phyloP scores from a whole-genome alignment of 2,113 vertebrate genomes.

The Festucalex cinctus region DNA sequence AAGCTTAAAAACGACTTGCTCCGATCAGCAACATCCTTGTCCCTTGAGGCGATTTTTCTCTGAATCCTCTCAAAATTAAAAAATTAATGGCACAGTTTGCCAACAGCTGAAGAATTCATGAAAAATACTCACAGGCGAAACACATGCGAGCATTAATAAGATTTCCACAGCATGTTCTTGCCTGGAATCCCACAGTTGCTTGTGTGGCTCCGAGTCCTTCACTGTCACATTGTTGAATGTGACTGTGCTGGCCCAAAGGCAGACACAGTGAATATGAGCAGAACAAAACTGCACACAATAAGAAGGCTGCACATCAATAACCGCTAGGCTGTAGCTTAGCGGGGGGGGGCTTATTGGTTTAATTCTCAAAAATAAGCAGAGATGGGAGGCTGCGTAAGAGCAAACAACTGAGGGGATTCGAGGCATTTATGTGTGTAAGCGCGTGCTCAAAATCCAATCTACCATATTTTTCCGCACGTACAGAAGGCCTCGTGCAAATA shows the following conservation, averaged over 20 bases:
- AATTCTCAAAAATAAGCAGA: constrained; percentile 60
- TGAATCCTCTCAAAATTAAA: constrained; percentile 3
- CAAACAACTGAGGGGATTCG: constrained; percentile 51
- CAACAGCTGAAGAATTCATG: constrained; percentile 3
- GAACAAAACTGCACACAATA: constrained; percentile 60
- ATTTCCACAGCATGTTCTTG: constrained; percentile 32
- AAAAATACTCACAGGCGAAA: constrained; percentile 7
- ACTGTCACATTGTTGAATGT: constrained; percentile 38
- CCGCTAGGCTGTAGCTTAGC: constrained; percentile 44
- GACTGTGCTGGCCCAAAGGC: constrained; percentile 47
- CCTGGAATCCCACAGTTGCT: constrained; percentile 41
- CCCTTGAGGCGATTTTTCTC: not conserved
- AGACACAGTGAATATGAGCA: constrained; percentile 51
- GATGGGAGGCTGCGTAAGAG: constrained; percentile 44
- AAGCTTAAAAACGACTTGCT: not conserved
- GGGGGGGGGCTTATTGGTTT: constrained; percentile 57
- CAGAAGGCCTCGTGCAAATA: constrained; percentile 62
- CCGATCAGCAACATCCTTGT: not conserved
- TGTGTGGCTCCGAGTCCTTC: constrained; percentile 24
- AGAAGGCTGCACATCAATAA: constrained; percentile 61
- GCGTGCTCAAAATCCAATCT: constrained; percentile 52
- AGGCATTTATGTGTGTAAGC: constrained; percentile 37
- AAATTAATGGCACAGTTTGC: not conserved
- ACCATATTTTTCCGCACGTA: constrained; percentile 56
- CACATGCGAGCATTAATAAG: constrained; percentile 27